These are phyloP conservation scores for Astreopora myriophthalma DNA, from an alignment of 64 coral and sea anemone species.

Conservation along the genomic window DNA sequence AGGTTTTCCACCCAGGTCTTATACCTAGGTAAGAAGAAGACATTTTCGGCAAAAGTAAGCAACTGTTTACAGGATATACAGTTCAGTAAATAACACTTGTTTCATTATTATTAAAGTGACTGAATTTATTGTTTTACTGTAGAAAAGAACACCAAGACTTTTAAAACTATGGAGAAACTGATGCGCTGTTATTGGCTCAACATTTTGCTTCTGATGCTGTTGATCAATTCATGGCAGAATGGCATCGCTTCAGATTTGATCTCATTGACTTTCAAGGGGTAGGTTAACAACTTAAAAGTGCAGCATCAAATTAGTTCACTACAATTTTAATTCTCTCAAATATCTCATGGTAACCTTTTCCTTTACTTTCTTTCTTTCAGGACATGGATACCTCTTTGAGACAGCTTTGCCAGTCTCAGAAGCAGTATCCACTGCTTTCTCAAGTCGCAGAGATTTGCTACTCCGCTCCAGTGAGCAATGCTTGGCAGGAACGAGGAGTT, in stretches of 20 bases:
- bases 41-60: neutral
- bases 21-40: conserved; percentile 11
- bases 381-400: conserved; percentile 19
- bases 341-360: too few species aligned
- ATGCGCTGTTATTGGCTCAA: conserved; percentile 8
- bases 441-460: conserved; percentile 20
- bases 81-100: too few species aligned
- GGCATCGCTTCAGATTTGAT: conserved; percentile 35
- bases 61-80: neutral
- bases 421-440: neutral
- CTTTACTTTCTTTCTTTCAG: neutral
- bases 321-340: too few species aligned
- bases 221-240: conserved; percentile 24
- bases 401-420: conserved; percentile 40
- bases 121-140: conserved; percentile 7
- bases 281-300: conserved; percentile 1
- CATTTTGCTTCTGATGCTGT: conserved; percentile 21
- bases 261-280: conserved; percentile 41
- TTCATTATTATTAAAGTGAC: too few species aligned
- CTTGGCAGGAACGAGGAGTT: too few species aligned
- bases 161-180: conserved; percentile 16
- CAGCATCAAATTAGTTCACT: too few species aligned
- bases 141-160: conserved; percentile 23
- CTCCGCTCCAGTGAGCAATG: too few species aligned
- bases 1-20: conserved; percentile 24